Base-by-base conservation (phyloP, 1,140 invertebrate species). In the Reticulitermes speratus region DNA sequence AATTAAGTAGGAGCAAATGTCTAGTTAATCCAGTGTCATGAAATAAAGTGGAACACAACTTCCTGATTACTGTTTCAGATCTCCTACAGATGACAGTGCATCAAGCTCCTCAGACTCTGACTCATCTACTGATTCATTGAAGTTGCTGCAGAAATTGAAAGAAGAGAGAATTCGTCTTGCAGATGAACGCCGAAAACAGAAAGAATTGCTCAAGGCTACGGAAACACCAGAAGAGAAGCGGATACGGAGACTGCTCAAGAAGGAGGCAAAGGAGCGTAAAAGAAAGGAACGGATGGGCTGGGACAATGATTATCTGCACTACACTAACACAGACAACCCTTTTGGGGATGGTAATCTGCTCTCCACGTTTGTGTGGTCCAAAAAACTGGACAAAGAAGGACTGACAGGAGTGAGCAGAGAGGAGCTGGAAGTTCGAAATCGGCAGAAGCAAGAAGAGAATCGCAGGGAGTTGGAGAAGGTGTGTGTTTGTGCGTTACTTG, bases 321-420 rank as follows among this genome's bases (percentile, higher is more conserved):
- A 99, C 89, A 99, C 98, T 21, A 99, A 99, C 91, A 96, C 96
- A 44, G 98, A 99, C 90, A 99, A 99, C 93, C 99, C 99, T 0
- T 99, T 99, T 92, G 98, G 99, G 5, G 99, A 99, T 93, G 96
- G 96, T 21, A 97, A 98, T 90, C 93, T 99, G 14, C 92, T 97
- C 1, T 95, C 97, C 32, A 97, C 97, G 0, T 99, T 99, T 92
- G 96, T 99, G 9, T 99, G 99, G 99, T 93, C 93, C 3, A 99
- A 99, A 90, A 99, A 99, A 91, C 92, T 99, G 55, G 96, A 98
- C 88, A 98, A 98, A 89, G 98, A 99, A 90, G 99, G 98, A 14
- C 92, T 98, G 16, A 94, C 94, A 81, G 94, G 94, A 88, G 94
- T 98, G 0, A 94, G 94, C 38, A 91, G 94, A 86, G 96, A 98